Percentiles rank a stretch among this genome's conserved stretches.
Evolutionary conservation across 2,888 invertebrate species (phyloP).

Genomic region (Drosophila quinaria): DNA sequence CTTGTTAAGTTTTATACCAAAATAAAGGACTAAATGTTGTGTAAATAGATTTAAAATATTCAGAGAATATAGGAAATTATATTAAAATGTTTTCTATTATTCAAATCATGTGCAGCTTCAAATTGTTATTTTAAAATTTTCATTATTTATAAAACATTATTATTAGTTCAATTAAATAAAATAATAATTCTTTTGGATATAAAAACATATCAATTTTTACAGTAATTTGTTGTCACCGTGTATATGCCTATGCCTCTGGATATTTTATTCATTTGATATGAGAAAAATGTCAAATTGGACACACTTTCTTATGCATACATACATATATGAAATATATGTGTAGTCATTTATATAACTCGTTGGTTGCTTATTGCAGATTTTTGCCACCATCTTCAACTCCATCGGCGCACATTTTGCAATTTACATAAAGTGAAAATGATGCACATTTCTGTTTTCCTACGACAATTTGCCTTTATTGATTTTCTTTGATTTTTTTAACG

Average conservation of each 20-base stretch:
- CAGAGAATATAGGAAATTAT: too few relatives aligned
- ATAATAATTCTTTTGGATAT: too few relatives aligned
- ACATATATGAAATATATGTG: slow-evolving; percentile 11
- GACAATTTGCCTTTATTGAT: slow-evolving; percentile 79
- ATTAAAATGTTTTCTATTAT: too few relatives aligned
- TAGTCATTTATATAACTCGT: slow-evolving; percentile 35
- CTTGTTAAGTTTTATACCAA: too few relatives aligned
- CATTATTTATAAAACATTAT: too few relatives aligned
- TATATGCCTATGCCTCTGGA: background rate
- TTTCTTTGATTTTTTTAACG: slow-evolving; percentile 73
- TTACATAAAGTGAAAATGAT: slow-evolving; percentile 81
- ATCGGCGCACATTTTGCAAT: slow-evolving; percentile 75
- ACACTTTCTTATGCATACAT: slow-evolving; percentile 23
- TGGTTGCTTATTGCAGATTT: slow-evolving; percentile 25
- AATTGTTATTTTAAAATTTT: too few relatives aligned
- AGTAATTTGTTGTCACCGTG: background rate
- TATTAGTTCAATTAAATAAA: too few relatives aligned
- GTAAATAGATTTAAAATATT: too few relatives aligned
- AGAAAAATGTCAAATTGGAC: slow-evolving; percentile 6
- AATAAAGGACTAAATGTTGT: too few relatives aligned
- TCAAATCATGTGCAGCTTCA: too few relatives aligned
- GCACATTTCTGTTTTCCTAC: slow-evolving; percentile 77
- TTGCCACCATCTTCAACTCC: slow-evolving; percentile 1
- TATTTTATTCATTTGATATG: background rate
- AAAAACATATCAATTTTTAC: background rate